Conservation (phyloP, 2,113 vertebrate genomes). For the Etheostoma spectabile region DNA sequence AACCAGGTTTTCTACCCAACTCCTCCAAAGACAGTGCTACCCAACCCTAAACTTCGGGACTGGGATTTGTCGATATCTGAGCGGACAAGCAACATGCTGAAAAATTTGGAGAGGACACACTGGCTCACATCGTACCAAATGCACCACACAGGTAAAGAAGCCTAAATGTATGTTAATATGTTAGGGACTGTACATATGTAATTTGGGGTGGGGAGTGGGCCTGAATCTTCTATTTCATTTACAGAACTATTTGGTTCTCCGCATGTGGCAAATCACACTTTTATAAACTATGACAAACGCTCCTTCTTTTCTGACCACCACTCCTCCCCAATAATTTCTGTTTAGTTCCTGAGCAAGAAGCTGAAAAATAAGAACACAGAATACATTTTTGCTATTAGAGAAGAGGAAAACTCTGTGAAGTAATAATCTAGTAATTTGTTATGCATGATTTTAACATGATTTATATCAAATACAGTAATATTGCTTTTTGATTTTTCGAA, state of each 20-base stretch:
- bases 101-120: slow-evolving; percentile 82
- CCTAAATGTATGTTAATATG: background rate
- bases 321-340: background rate
- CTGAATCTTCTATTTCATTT: background rate
- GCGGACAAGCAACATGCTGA: slow-evolving; percentile 82
- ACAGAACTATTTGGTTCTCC: background rate
- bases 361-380: background rate
- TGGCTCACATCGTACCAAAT: slow-evolving; percentile 83
- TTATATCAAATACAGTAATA: background rate
- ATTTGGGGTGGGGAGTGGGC: background rate
- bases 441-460: background rate
- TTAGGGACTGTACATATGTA: background rate
- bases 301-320: background rate
- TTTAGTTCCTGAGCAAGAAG: background rate
- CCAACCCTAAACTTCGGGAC: slow-evolving; percentile 73
- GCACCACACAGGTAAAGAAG: slow-evolving; percentile 83
- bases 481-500: slow-evolving; percentile 63
- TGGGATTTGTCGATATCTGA: slow-evolving; percentile 73
- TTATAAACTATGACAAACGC: background rate
- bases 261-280: background rate
- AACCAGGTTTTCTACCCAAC: slow-evolving; percentile 79
- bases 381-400: background rate
- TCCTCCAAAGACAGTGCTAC: slow-evolving; percentile 74
- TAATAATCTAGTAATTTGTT: background rate
- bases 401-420: background rate